A percentile compares a stretch with the other conserved stretches of the same genome.
Conservation (phyloP, 2,797 vertebrate genomes). For the Crax fasciolata region DNA sequence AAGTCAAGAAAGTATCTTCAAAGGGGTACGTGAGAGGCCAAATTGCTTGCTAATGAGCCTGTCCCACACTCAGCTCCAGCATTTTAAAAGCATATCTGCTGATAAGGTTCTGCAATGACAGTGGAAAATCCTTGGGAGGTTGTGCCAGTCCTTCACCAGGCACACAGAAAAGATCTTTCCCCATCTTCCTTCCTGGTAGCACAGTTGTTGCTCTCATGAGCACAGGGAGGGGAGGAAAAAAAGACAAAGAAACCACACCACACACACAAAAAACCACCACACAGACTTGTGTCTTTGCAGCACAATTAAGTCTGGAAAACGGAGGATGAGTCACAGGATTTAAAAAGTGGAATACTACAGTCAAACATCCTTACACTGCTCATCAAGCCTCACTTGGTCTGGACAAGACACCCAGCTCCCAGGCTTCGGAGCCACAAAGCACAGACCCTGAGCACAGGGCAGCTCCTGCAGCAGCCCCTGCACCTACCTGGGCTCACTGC, state of each 20-base stretch:
- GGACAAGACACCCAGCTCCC: background rate
- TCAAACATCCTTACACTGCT: background rate
- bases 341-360: background rate
- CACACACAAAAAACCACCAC: background rate
- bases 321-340: background rate
- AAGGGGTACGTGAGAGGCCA: rapidly evolving
- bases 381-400: background rate
- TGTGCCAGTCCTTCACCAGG: background rate
- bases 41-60: background rate
- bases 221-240: background rate
- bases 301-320: background rate
- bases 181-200: background rate
- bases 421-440: background rate
- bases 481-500: slow-evolving; percentile 65
- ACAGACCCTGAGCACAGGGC: rapidly evolving
- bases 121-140: background rate
- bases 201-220: background rate
- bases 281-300: background rate
- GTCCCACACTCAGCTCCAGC: background rate
- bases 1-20: background rate
- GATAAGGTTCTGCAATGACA: background rate
- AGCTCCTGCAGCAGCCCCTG: rapidly evolving
- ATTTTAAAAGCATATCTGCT: background rate
- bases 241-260: background rate
- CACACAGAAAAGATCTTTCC: background rate